These are phyloP conservation scores for Incurvaria masculella DNA, from an alignment of 2,888 invertebrate species.

Conservation along the genomic window DNA sequence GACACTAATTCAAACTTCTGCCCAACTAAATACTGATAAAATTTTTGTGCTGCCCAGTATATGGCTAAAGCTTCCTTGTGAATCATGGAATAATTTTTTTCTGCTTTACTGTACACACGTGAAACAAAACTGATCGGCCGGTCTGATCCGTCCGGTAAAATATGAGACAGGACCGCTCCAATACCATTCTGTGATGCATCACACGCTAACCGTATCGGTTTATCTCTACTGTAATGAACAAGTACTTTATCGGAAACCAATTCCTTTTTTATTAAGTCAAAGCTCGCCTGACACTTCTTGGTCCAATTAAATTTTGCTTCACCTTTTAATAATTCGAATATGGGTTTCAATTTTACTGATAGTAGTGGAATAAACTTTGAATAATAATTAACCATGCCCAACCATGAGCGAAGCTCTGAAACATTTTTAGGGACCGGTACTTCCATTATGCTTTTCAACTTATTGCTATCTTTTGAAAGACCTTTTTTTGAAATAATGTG, in stretches of 20 bases:
- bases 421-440: constrained; percentile 3
- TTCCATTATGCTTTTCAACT: constrained; percentile 5
- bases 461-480: constrained; percentile 9
- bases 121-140: constrained; percentile 23
- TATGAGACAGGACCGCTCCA: constrained; percentile 17
- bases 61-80: constrained; percentile 25
- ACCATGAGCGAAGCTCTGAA: constrained; percentile 4
- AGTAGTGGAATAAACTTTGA: constrained; percentile 9
- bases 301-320: constrained; percentile 3
- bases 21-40: constrained; percentile 26
- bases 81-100: constrained; percentile 24
- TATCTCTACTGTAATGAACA: constrained; percentile 15
- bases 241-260: constrained; percentile 10
- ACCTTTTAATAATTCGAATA: constrained; percentile 4
- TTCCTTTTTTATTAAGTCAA: neutral
- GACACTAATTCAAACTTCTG: constrained; percentile 20
- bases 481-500: constrained; percentile 15
- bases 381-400: constrained; percentile 11
- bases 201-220: constrained; percentile 19
- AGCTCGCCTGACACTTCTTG: neutral
- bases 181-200: constrained; percentile 21
- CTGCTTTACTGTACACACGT: constrained; percentile 20
- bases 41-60: constrained; percentile 23
- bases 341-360: constrained; percentile 6
- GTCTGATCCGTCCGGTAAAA: constrained; percentile 18